Evolutionary conservation across 2,113 vertebrate species (phyloP).

Genomic region (Pogonocichla stellata): DNA sequence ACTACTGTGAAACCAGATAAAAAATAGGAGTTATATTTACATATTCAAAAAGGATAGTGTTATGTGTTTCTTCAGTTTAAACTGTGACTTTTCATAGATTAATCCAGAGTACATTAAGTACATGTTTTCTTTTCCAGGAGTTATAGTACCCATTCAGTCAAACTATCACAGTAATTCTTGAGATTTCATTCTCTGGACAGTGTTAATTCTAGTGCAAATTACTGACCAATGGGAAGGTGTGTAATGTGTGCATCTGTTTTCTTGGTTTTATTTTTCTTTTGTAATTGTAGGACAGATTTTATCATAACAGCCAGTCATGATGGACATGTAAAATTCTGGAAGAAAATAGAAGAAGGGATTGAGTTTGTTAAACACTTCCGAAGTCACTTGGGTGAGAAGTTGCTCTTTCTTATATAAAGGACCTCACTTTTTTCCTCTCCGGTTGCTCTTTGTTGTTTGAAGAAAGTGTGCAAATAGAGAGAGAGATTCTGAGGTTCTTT

Average conservation of each 20-base stretch:
- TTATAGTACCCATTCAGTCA: neutral
- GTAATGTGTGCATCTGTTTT: neutral
- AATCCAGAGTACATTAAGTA: neutral
- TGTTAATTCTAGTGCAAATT: neutral
- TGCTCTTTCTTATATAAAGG: neutral
- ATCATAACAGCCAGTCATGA: slow-evolving; percentile 97
- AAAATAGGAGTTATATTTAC: neutral
- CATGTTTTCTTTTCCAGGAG: neutral
- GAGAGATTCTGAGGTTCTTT: neutral
- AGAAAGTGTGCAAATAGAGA: neutral
- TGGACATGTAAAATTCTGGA: slow-evolving; percentile 98
- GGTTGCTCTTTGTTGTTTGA: neutral
- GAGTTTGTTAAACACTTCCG: slow-evolving; percentile 99
- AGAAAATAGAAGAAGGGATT: slow-evolving; percentile 93
- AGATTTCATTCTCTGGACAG: neutral
- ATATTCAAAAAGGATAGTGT: neutral
- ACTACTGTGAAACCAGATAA: neutral
- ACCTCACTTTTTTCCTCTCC: neutral
- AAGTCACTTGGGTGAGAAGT: slow-evolving; percentile 87
- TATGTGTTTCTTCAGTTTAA: neutral
- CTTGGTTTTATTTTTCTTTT: neutral
- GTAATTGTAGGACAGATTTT: slow-evolving; percentile 88
- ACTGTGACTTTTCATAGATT: neutral
- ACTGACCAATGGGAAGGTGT: neutral
- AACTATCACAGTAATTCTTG: neutral